A percentile compares a stretch with the other conserved stretches of the same genome.
These are phyloP conservation scores for Steatocranus sp. DNA, from an alignment of 2,797 vertebrate genomes.

Conservation along the genomic window DNA sequence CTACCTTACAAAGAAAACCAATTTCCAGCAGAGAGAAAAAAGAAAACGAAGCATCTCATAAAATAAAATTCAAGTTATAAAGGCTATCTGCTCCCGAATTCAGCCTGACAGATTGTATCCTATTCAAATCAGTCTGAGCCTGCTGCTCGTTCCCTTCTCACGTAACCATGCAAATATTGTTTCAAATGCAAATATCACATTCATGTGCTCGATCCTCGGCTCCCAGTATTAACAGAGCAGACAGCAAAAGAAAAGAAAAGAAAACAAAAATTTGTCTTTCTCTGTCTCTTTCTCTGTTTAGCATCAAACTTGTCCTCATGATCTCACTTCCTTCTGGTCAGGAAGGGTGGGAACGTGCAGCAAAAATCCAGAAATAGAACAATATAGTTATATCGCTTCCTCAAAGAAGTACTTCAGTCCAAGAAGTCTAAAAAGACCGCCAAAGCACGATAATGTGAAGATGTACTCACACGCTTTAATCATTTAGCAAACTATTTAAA, in stretches of 20 bases:
- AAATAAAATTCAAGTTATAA: not conserved
- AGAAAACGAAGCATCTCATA: not conserved
- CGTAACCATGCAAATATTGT: slow-evolving; percentile 15
- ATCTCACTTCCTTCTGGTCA: slow-evolving; percentile 63
- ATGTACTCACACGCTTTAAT: not conserved
- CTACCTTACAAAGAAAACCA: not conserved
- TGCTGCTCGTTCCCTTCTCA: not conserved
- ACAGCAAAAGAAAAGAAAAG: accelerated
- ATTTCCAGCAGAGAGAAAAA: not conserved
- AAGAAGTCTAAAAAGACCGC: not conserved
- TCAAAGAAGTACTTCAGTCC: not conserved
- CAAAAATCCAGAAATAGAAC: slow-evolving; percentile 57
- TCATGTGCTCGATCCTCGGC: slow-evolving; percentile 32
- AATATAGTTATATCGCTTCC: slow-evolving; percentile 20
- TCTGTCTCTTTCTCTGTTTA: not conserved
- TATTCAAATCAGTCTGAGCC: not conserved
- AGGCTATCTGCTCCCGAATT: not conserved
- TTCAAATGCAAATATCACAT: slow-evolving; percentile 44
- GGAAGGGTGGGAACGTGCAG: slow-evolving; percentile 65
- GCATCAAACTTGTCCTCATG: slow-evolving; percentile 11
- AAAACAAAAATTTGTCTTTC: not conserved
- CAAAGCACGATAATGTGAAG: not conserved
- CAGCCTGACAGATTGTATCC: not conserved
- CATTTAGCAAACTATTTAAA: slow-evolving; percentile 15
- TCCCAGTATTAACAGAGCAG: not conserved